A percentile compares a stretch with the other conserved stretches of the same genome.
These are phyloP conservation scores for Xenopus petersii DNA, from an alignment of 2,797 vertebrate genomes.

Conservation along the genomic window DNA sequence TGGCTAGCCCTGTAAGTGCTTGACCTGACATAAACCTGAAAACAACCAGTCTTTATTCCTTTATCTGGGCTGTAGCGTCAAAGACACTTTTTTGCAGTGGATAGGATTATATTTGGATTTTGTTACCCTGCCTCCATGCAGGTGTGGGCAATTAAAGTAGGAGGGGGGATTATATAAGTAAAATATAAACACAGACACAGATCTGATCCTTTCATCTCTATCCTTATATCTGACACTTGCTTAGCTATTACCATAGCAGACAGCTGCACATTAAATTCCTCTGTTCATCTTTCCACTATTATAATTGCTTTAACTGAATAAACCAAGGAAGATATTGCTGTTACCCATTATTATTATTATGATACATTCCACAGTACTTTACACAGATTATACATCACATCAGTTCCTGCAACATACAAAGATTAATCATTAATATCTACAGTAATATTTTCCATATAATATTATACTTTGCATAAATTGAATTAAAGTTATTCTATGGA, in stretches of 20 bases:
- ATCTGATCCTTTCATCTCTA: neutral
- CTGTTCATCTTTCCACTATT: too few relatives aligned
- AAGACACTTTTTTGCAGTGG: neutral
- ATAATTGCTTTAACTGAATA: too few relatives aligned
- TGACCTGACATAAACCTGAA: slow-evolving; percentile 4
- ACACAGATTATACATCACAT: too few relatives aligned
- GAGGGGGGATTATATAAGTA: neutral
- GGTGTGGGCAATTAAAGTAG: neutral
- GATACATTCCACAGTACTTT: too few relatives aligned
- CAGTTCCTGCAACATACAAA: too few relatives aligned
- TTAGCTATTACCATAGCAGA: neutral
- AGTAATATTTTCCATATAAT: too few relatives aligned
- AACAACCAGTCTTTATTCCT: neutral
- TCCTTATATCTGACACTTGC: neutral
- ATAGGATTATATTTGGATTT: neutral
- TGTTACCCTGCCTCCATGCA: neutral
- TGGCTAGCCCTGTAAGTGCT: neutral
- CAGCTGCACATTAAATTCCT: too few relatives aligned
- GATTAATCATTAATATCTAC: too few relatives aligned
- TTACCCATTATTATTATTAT: too few relatives aligned
- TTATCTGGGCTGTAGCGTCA: neutral
- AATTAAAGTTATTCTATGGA: too few relatives aligned
- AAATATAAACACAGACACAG: neutral
- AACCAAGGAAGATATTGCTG: too few relatives aligned
- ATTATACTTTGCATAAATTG: too few relatives aligned